Conservation (phyloP, 1,140 invertebrate genomes). For the Drosophila littoralis region DNA sequence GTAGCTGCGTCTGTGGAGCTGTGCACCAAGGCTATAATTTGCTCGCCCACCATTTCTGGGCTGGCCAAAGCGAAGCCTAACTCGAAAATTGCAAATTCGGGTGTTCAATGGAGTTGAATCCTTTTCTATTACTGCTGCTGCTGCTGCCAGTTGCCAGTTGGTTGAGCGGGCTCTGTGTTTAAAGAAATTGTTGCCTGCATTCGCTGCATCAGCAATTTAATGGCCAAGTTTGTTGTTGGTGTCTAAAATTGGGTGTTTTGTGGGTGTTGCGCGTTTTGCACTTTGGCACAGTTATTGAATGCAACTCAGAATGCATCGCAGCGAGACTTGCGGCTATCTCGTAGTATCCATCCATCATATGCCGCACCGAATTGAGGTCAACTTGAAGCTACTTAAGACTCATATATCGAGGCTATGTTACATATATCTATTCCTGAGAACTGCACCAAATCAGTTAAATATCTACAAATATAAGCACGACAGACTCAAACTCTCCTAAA, state of each 20-base stretch:
- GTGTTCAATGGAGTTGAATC: conserved; percentile 75
- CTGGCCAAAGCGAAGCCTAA: conserved; percentile 67
- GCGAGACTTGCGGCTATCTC: conserved; percentile 14
- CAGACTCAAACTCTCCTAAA: no score
- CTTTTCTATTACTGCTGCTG: conserved; percentile 66
- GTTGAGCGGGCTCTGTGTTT: conserved; percentile 60
- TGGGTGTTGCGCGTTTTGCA: conserved; percentile 43
- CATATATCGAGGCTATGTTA: no score
- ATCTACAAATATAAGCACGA: no score
- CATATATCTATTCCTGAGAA: background rate
- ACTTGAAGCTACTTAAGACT: background rate
- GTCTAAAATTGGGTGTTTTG: conserved; percentile 42
- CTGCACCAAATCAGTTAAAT: background rate
- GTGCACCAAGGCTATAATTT: conserved; percentile 50
- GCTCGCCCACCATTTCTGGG: conserved; percentile 49
- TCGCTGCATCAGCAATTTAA: conserved; percentile 68
- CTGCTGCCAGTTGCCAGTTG: conserved; percentile 13
- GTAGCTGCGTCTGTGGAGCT: background rate
- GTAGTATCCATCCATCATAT: conserved; percentile 9
- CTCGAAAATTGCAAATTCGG: conserved; percentile 82
- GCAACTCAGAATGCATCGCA: conserved; percentile 1
- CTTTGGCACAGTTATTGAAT: conserved; percentile 63
- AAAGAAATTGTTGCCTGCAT: conserved; percentile 76
- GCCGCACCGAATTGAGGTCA: conserved; percentile 15
- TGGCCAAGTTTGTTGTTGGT: conserved; percentile 32